Percentiles rank a stretch among this genome's conserved stretches.
phyloP scores from a whole-genome alignment of 1,140 invertebrate genomes.

The Atopsyche davidsoni region DNA sequence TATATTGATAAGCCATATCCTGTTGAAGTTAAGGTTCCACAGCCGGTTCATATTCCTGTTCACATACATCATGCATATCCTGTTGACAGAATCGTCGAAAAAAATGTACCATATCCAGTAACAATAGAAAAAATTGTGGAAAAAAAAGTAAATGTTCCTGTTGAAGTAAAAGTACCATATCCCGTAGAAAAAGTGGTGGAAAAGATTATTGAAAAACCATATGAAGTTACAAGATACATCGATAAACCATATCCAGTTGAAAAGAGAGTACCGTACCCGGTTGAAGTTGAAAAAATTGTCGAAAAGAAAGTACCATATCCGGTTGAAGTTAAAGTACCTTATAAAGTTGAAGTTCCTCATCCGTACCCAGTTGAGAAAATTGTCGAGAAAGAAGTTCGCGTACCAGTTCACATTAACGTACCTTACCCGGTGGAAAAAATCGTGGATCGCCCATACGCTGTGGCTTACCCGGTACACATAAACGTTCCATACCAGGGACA shows the following conservation, averaged over 20 bases:
- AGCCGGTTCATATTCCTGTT: conserved; percentile 44
- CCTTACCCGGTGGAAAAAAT: conserved; percentile 37
- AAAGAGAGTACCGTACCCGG: conserved; percentile 45
- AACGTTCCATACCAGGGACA: conserved; percentile 5
- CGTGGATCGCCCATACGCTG: conserved; percentile 30
- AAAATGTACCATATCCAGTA: conserved; percentile 49
- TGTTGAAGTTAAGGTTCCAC: conserved; percentile 47
- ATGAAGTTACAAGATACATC: conserved; percentile 45
- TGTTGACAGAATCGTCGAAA: conserved; percentile 51
- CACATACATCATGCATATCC: conserved; percentile 43
- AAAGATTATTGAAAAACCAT: conserved; percentile 48
- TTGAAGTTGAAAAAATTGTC: conserved; percentile 42
- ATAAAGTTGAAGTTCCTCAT: conserved; percentile 19
- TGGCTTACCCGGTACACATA: conserved; percentile 18
- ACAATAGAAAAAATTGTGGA: conserved; percentile 49
- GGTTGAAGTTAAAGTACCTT: conserved; percentile 43
- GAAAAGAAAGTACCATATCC: conserved; percentile 49
- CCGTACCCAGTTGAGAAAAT: conserved; percentile 44
- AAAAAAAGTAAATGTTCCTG: conserved; percentile 46
- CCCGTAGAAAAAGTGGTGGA: conserved; percentile 48
- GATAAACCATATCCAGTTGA: conserved; percentile 48
- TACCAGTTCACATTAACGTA: conserved; percentile 26
- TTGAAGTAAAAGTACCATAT: conserved; percentile 47
- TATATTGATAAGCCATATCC: conserved; percentile 48
- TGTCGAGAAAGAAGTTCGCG: conserved; percentile 39